Base-by-base conservation (phyloP, 2,888 invertebrate genomes). In the Dichetophora obliterata region DNA sequence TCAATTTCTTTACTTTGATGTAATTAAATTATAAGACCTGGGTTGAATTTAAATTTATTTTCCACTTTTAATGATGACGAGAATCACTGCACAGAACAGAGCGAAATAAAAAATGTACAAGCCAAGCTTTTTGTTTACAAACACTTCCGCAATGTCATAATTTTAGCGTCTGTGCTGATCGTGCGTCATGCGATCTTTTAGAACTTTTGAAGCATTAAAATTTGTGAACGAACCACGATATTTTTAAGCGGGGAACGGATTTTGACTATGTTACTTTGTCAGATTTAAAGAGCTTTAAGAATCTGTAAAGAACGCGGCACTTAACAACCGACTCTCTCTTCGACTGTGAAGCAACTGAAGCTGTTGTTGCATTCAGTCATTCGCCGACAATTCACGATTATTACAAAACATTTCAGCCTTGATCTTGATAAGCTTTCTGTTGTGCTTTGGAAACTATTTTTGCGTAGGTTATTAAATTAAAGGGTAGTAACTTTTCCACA, bases 351-450 rank as follows among this genome's bases (percentile, higher is more conserved):
- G 27, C 50, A 37, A 63, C 73, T 73, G 63, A 61, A 73, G 14
- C 31, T 37, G 65, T 65, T 37, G n/a, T 16, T 34, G 69, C 31
- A 22, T 73, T 73, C 31, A 6, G 34, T 34, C 14, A 31, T n/a
- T 16, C 16, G 9, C 43, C 19, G n/a, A 11, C 11, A 72, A 16
- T 61, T 43, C 34, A 37, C 59, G 14, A 59, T 19, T 59, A 11
- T 19, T 34, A 72, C 57, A 59, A 59, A 19, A 24, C 22, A 5
- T 19, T 22, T 50, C 61, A 74, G 63, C 75, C 75, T 75, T 75
- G 75, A 75, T 75, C 75, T 75, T 68, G 66, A 24, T 75, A 59
- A 75, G 68, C 75, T 75, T 75, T 75, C 65, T 22, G 8, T n/a
- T 34, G 57, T 72, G 59, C 27, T 61, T 61, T 61, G 5, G 5